Base-by-base conservation (phyloP, 1,140 invertebrate species). In the Magallana angulata region DNA sequence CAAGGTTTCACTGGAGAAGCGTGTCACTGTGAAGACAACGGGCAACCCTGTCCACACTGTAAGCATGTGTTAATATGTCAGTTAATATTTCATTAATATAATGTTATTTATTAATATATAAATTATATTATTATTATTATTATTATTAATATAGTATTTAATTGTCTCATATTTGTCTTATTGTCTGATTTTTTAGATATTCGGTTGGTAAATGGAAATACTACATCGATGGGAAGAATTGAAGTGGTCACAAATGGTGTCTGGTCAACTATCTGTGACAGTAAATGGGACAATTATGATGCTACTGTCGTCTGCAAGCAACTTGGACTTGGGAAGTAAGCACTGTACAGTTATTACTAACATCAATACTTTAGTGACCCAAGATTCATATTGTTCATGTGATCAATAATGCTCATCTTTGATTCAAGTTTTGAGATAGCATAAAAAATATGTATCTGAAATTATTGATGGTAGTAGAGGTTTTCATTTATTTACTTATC, bases 151-250 rank as follows among this genome's bases (percentile, higher is more conserved):
- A 6, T 4, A 1, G 0, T 62, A 6, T 0, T 7, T 16, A n/a
- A 64, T 1, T n/a, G 14, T 3, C 1, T n/a, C 60, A 64, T n/a
- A 64, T 16, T 7, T 6, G 1, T 18, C 18, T n/a, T 18, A 4
- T 64, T 64, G 18, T 18, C 4, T 64, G 60, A 64, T 7, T 64
- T n/a, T 11, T 24, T 8, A 76, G 58, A 88, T 18, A 56, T 91
- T 11, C 59, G 90, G 58, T 80, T 92, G 7, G 87, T 86, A 16
- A 90, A 87, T 48, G 85, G 89, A 0, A 86, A 57, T 24, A 82
- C 57, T 4, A 57, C 84, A 1, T 83, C 85, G 11, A 64, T 88
- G 30, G 97, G 97, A 16, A 95, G 96, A 85, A 90, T 93, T 0
- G 90, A 92, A 84, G 86, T 94, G 0, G 76, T 87, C 14, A 92